These are phyloP conservation scores for Cossypha heuglini DNA, from an alignment of 2,797 vertebrate genomes.

Conservation along the genomic window DNA sequence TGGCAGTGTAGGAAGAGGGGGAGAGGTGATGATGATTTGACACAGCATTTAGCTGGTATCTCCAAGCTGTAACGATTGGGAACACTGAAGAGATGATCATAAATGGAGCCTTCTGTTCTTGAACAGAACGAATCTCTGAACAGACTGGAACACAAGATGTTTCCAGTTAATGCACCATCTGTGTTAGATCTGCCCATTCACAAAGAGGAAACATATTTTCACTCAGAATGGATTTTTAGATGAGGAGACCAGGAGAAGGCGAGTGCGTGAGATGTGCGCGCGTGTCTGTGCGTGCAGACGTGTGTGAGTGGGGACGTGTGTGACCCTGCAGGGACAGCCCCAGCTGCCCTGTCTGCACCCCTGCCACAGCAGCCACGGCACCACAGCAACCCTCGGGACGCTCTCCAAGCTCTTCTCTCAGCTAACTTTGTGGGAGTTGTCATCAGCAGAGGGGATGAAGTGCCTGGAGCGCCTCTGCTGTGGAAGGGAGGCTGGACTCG, in stretches of 20 bases:
- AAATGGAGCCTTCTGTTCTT: background rate
- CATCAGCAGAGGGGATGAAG: background rate
- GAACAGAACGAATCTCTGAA: background rate
- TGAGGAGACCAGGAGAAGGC: background rate
- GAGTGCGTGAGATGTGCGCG: background rate
- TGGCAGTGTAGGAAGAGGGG: background rate
- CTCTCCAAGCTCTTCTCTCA: background rate
- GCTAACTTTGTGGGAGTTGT: rapidly evolving
- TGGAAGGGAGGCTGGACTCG: rapidly evolving
- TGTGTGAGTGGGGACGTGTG: rapidly evolving
- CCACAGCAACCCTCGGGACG: rapidly evolving
- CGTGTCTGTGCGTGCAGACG: background rate
- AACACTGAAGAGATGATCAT: background rate
- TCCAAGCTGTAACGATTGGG: background rate
- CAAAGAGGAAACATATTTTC: conserved; percentile 60
- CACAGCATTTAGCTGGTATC: background rate
- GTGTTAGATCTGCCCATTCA: conserved; percentile 61
- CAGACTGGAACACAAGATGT: conserved; percentile 14
- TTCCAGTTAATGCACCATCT: conserved; percentile 56
- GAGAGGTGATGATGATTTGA: background rate
- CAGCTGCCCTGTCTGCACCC: background rate
- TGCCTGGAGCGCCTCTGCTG: rapidly evolving
- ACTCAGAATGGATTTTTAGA: background rate
- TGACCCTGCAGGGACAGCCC: background rate
- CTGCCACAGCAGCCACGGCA: background rate